These are phyloP conservation scores for Malacoraja senta DNA, from an alignment of 2,797 vertebrate species.

Conservation along the genomic window DNA sequence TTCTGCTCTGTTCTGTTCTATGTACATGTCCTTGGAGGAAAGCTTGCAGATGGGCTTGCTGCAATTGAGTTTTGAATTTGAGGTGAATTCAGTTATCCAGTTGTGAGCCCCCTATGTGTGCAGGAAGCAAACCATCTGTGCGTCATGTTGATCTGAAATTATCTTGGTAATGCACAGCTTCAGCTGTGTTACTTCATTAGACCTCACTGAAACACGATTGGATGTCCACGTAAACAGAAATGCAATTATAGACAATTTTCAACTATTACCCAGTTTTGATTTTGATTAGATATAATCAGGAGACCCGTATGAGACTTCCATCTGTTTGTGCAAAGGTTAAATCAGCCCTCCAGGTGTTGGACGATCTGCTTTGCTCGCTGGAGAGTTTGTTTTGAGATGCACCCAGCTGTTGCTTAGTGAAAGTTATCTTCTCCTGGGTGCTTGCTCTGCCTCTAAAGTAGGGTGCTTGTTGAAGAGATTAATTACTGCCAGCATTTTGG, in stretches of 20 bases:
- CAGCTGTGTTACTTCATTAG: not conserved
- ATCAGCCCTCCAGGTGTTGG: not conserved
- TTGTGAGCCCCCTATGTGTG: not conserved
- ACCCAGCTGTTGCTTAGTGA: not conserved
- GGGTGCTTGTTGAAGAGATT: not conserved
- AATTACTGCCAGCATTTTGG: not conserved
- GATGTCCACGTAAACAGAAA: not conserved
- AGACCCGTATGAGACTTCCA: not conserved
- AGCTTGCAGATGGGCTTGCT: no score
- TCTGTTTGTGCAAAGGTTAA: not conserved
- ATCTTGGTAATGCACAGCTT: not conserved
- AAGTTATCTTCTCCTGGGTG: not conserved
- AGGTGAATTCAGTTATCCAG: not conserved
- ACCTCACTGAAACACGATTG: not conserved
- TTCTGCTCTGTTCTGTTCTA: no score
- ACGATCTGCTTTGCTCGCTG: not conserved
- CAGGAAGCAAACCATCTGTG: not conserved
- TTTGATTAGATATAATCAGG: not conserved
- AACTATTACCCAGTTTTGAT: not conserved
- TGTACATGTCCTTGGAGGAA: no score
- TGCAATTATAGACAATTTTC: not conserved
- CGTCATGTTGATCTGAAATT: not conserved
- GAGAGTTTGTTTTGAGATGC: not conserved
- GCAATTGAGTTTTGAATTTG: no score
- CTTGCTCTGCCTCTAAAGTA: not conserved